Evolutionary conservation across 2,113 vertebrate species (phyloP), one percentile per base, ranked within the genome.

Genomic region (Hippocampus mohnikei): DNA sequence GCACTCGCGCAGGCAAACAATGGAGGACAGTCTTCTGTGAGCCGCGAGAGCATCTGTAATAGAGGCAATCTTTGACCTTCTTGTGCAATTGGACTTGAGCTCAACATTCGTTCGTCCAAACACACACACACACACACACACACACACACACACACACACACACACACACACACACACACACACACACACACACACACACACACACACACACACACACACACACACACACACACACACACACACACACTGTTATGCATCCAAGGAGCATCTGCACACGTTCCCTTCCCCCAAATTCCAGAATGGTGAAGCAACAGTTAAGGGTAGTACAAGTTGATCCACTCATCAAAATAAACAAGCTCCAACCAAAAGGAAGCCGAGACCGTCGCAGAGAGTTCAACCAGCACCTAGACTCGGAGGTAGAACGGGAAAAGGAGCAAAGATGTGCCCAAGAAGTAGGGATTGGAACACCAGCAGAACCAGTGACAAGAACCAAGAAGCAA

Each of bases 1-100:
- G 66, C 23, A 71, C 20, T 56, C 41, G 59, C 20, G 41, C 64
- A 46, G 16, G 20, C 33, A n/a, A 62, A 62, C 58, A 60, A 60
- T 37, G 58, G 29, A 60, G 33, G 33, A 37, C 29, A 60, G 16
- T 29, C 29, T 9, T 33, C 16, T 20, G 33, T 8, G 58, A 18
- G 13, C n/a, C 27, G 20, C 16, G 20, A 16, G 29, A 60, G 29
- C 27, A 60, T 60, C 58, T 33, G 58, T 33, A 60, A 60, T 5
- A 20, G 15, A 18, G 16, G 20, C 27, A 20, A 60, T 60, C 27
- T 37, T 9, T 60, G 29, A 60, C 58, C 15, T 60, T 60, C 15
- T 33, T 33, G 58, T 60, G 27, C 16, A 60, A 60, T 18, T 60
- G 58, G 27, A 60, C 56, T 29, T 1, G 25, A 59, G 7, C 12